Percentiles rank a stretch among this genome's conserved stretches.
phyloP scores from a whole-genome alignment of 2,888 invertebrate species.

The Apoda limacodes region DNA sequence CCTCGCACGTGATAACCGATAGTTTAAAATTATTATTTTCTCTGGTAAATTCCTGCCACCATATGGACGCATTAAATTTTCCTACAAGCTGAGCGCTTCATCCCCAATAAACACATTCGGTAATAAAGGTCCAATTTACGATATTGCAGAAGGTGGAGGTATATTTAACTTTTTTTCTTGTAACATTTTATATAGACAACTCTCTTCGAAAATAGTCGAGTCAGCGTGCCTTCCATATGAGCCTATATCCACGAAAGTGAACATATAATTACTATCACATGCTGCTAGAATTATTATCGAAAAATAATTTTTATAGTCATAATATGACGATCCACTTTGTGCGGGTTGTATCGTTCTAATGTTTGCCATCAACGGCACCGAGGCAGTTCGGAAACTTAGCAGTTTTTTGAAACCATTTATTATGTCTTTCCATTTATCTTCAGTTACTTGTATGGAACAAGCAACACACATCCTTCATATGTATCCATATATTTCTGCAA shows the following conservation, averaged over 20 bases:
- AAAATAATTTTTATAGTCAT: too few relatives aligned
- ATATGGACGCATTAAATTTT: slow-evolving; percentile 19
- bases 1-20: slow-evolving; percentile 15
- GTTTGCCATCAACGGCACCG: slow-evolving; percentile 23
- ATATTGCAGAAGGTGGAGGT: slow-evolving; percentile 14
- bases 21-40: slow-evolving; percentile 8
- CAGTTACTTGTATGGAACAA: slow-evolving; percentile 13
- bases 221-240: slow-evolving; percentile 16
- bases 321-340: slow-evolving; percentile 12
- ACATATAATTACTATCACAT: too few relatives aligned
- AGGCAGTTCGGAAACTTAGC: slow-evolving; percentile 17
- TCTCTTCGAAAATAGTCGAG: slow-evolving; percentile 18
- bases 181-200: slow-evolving; percentile 15
- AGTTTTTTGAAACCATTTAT: slow-evolving; percentile 12
- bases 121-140: slow-evolving; percentile 12
- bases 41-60: slow-evolving; percentile 15
- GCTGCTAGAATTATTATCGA: too few relatives aligned
- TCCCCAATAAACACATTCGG: slow-evolving; percentile 16
- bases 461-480: slow-evolving; percentile 17
- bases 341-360: slow-evolving; percentile 18
- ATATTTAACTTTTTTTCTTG: slow-evolving; percentile 16
- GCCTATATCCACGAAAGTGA: slow-evolving; percentile 18
- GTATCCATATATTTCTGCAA: slow-evolving; percentile 16
- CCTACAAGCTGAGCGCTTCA: slow-evolving; percentile 18
- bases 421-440: too few relatives aligned